Percentiles rank a stretch among this genome's conserved stretches.
Conservation (phyloP, 35 echinoderm and acorn worm species). For the Diadema setosum region DNA sequence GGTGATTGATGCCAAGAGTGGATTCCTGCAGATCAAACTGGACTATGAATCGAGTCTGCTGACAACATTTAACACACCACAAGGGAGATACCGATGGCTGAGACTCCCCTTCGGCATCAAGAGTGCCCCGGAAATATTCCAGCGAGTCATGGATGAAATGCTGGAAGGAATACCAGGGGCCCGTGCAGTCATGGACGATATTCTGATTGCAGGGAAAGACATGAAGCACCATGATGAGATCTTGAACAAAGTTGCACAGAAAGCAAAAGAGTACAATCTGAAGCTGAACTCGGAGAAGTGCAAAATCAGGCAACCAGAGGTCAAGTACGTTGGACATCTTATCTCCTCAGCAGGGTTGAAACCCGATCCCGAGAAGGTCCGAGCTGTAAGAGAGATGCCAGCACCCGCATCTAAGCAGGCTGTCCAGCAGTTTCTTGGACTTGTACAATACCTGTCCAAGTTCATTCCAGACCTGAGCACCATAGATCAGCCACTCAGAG, state of each 20-base stretch:
- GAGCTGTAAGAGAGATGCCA: constrained; percentile 68
- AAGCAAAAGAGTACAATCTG: constrained; percentile 73
- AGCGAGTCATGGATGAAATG: constrained; percentile 65
- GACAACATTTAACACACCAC: constrained; percentile 65
- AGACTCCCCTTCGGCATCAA: constrained; percentile 80
- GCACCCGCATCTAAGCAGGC: constrained; percentile 45
- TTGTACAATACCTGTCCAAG: constrained; percentile 61
- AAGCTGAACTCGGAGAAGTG: constrained; percentile 73
- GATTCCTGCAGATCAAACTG: constrained; percentile 50
- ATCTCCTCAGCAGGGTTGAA: constrained; percentile 15
- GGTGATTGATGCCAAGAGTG: constrained; percentile 60
- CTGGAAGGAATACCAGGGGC: constrained; percentile 46
- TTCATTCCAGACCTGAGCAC: constrained; percentile 64
- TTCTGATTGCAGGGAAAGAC: constrained; percentile 39
- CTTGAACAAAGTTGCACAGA: constrained; percentile 40
- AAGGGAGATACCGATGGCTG: constrained; percentile 61
- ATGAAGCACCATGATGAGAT: constrained; percentile 26
- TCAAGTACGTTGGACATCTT: constrained; percentile 83
- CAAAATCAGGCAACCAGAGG: constrained; percentile 45
- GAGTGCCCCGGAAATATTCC: constrained; percentile 65
- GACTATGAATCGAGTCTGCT: constrained; percentile 66
- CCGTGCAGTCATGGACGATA: constrained; percentile 65
- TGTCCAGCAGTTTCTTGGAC: constrained; percentile 48
- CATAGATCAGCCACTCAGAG: constrained; percentile 44
- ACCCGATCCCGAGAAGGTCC: constrained; percentile 59